Evolutionary conservation across 1,140 invertebrate genomes (phyloP).

Genomic region (Drosophila ficusphila): DNA sequence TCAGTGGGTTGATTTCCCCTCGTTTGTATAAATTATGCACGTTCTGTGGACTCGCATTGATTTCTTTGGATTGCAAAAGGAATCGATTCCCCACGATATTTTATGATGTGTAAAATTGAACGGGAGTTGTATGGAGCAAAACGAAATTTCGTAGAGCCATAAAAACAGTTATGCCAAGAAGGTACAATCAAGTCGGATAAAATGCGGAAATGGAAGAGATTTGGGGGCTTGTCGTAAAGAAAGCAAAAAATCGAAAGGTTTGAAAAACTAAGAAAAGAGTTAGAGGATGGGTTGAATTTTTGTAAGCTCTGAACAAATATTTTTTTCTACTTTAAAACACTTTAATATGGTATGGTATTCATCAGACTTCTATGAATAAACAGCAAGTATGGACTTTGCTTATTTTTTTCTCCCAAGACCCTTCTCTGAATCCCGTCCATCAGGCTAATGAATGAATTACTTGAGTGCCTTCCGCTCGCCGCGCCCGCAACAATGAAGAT

Average conservation of each 20-base stretch:
- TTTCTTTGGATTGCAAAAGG: slow-evolving; percentile 43
- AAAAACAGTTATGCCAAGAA: slow-evolving; percentile 17
- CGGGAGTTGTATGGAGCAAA: slow-evolving; percentile 17
- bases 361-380: no score
- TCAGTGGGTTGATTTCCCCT: slow-evolving; percentile 46
- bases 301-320: no score
- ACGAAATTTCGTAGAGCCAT: slow-evolving; percentile 13
- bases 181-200: slow-evolving; percentile 2
- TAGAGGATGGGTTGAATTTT: no score
- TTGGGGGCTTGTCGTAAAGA: slow-evolving; percentile 4
- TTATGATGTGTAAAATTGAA: slow-evolving; percentile 77
- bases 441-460: slow-evolving; percentile 26
- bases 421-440: slow-evolving; percentile 23
- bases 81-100: slow-evolving; percentile 42
- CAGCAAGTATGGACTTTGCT: not conserved
- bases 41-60: slow-evolving; percentile 68
- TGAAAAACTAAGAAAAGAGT: not conserved
- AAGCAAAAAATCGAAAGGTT: not conserved
- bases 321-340: not conserved
- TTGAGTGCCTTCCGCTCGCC: slow-evolving; percentile 2
- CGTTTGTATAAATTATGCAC: slow-evolving; percentile 75
- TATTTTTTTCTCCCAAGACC: not conserved
- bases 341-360: no score
- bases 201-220: slow-evolving; percentile 1
- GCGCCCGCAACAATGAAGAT: not conserved